Percentiles rank a stretch among this genome's conserved stretches.
These are phyloP conservation scores for Drepanosiphum platanoidis DNA, from an alignment of 2,888 invertebrate genomes.

Conservation along the genomic window DNA sequence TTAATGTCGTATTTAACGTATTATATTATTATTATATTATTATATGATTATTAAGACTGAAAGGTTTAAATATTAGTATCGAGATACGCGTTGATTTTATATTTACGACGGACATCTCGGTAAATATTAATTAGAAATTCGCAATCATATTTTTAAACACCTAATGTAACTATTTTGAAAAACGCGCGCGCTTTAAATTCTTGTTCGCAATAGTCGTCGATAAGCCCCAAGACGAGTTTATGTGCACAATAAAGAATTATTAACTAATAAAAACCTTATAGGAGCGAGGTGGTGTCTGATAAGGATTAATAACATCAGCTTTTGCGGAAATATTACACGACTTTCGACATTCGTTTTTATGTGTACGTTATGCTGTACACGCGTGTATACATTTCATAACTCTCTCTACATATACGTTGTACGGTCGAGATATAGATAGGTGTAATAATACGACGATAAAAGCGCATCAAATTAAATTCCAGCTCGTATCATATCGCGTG, in stretches of 20 bases:
- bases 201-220: neutral
- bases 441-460: neutral
- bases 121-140: no score
- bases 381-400: neutral
- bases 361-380: neutral
- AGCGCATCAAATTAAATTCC: conserved; percentile 5
- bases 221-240: neutral
- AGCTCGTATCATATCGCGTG: neutral
- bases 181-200: neutral
- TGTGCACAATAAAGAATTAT: conserved; percentile 28
- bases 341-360: conserved; percentile 30
- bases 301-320: conserved; percentile 24
- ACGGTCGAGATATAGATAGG: neutral
- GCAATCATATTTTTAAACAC: neutral
- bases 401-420: neutral
- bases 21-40: no score
- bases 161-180: neutral
- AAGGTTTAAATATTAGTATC: no score
- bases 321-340: conserved; percentile 3
- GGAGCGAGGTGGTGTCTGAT: conserved; percentile 26
- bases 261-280: conserved; percentile 32
- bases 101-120: no score
- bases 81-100: no score
- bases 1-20: no score
- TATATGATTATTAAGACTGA: no score